Evolutionary conservation across 2,797 vertebrate species (phyloP).

Genomic region (Menidia menidia): DNA sequence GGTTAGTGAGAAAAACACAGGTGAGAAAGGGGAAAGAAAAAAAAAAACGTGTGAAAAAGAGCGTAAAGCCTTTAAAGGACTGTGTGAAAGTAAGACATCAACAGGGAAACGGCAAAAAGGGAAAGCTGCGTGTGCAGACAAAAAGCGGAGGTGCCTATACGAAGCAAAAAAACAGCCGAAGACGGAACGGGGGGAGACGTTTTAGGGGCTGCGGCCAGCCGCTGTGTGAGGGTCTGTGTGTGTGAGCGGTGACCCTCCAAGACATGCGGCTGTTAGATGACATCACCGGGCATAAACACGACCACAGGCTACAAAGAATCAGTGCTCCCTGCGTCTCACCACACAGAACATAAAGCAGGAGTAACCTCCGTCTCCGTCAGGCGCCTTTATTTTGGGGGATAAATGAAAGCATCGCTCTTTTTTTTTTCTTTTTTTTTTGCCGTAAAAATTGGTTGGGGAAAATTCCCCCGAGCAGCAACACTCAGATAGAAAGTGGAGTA

Average conservation of each 20-base stretch:
- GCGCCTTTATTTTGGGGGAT: constrained; percentile 27
- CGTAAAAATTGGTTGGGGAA: constrained; percentile 67
- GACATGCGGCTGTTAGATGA: constrained; percentile 75
- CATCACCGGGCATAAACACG: constrained; percentile 80
- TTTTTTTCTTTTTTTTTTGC: constrained; percentile 59
- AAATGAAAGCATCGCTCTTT: constrained; percentile 58
- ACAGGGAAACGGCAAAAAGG: constrained; percentile 35
- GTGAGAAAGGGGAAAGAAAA: constrained; percentile 18
- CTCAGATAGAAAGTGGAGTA: constrained; percentile 63
- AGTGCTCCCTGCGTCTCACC: constrained; percentile 62
- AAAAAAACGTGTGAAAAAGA: constrained; percentile 40
- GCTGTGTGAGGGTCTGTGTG: constrained; percentile 66
- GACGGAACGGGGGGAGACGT: constrained; percentile 31
- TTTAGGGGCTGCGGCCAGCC: constrained; percentile 49
- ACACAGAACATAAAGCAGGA: constrained; percentile 41
- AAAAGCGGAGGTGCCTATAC: constrained; percentile 26
- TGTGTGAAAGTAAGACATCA: constrained; percentile 56
- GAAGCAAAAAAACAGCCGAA: constrained; percentile 44
- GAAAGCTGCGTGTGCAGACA: constrained; percentile 38
- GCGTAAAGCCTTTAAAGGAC: constrained; percentile 52
- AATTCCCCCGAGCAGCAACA: constrained; percentile 49
- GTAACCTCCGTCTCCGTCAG: constrained; percentile 16
- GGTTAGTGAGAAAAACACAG: constrained; percentile 6
- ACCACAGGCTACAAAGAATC: constrained; percentile 71
- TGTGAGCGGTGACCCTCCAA: constrained; percentile 70